Percentiles rank a stretch among this genome's conserved stretches.
Evolutionary conservation across 2,113 vertebrate species (phyloP).

Genomic region (Crypturellus undulatus): DNA sequence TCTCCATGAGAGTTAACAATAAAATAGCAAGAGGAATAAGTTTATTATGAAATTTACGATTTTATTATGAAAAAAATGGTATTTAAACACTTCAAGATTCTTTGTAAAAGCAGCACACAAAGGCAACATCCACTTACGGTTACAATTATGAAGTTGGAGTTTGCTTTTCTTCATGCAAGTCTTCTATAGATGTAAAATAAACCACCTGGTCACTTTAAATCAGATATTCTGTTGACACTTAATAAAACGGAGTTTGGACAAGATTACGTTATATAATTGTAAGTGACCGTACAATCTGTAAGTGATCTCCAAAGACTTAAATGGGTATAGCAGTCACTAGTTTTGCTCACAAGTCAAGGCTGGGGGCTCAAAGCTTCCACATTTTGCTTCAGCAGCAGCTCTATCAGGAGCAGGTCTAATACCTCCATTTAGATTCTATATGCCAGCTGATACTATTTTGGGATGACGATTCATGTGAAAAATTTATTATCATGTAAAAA

Average conservation of each 20-base stretch:
- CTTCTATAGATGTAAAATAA: not conserved
- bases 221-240: not conserved
- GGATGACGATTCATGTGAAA: not conserved
- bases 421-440: not conserved
- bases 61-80: not conserved
- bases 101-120: not conserved
- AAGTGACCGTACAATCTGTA: not conserved
- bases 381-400: not conserved
- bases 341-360: not conserved
- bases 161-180: not conserved
- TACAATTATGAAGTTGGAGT: not conserved
- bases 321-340: not conserved
- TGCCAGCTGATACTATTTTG: not conserved
- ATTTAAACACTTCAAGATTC: not conserved
- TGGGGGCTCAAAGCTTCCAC: rapidly evolving
- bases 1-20: not conserved
- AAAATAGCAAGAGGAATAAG: not conserved
- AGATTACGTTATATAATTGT: not conserved
- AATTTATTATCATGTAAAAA: not conserved
- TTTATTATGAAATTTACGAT: not conserved
- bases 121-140: not conserved
- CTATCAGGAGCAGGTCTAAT: not conserved
- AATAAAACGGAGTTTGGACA: not conserved
- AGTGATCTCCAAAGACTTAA: not conserved
- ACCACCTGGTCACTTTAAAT: not conserved